Evolutionary conservation across 2,797 vertebrate species (phyloP).

Genomic region (Geotrypetes seraphini): DNA sequence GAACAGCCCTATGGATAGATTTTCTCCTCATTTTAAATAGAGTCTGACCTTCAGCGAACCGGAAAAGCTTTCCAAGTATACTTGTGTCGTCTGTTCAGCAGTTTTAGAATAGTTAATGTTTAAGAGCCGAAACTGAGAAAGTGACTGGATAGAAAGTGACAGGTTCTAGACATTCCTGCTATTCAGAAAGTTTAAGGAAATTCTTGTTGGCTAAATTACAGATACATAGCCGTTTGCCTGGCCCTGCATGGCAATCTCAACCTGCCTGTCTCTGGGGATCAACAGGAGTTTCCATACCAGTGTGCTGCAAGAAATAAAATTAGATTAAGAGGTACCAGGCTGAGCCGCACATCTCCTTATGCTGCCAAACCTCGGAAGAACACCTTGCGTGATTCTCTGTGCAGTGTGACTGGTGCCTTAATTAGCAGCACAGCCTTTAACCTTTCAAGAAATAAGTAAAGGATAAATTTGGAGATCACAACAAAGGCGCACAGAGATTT

Average conservation of each 20-base stretch:
- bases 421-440: constrained; percentile 81
- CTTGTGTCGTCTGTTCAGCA: fast-evolving
- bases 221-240: constrained; percentile 74
- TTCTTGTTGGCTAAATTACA: constrained; percentile 81
- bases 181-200: constrained; percentile 81
- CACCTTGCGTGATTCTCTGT: constrained; percentile 70
- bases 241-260: constrained; percentile 58
- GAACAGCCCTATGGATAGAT: not conserved
- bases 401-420: constrained; percentile 70
- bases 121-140: constrained; percentile 35
- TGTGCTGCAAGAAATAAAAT: constrained; percentile 51
- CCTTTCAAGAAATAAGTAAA: constrained; percentile 75
- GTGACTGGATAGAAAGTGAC: constrained; percentile 64
- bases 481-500: constrained; percentile 69
- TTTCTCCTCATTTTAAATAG: not conserved
- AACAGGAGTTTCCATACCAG: constrained; percentile 37
- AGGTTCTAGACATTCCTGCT: constrained; percentile 72
- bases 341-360: too few species aligned
- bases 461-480: constrained; percentile 75
- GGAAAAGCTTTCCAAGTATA: not conserved
- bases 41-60: not conserved
- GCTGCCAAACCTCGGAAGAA: constrained; percentile 64
- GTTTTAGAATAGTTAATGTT: not conserved
- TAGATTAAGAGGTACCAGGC: constrained; percentile 79
- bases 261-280: constrained; percentile 74